Evolutionary conservation across 2,113 vertebrate genomes (phyloP).

Genomic region (Takifugu bimaculatus): DNA sequence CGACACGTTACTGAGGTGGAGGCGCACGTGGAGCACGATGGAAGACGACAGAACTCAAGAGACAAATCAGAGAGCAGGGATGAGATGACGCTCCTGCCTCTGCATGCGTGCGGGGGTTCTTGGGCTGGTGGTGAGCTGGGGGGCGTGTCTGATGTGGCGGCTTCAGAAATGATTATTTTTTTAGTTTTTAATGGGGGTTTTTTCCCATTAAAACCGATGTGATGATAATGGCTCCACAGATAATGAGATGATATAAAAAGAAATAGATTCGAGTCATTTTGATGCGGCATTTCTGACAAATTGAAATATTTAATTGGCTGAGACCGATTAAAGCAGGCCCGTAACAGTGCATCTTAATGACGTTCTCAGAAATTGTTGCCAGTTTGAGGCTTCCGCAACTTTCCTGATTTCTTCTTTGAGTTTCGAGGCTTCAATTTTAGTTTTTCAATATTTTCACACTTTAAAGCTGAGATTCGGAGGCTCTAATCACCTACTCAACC

Average conservation of each 20-base stretch:
- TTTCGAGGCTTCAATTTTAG: not conserved
- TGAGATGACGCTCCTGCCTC: conserved; percentile 32
- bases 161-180: not conserved
- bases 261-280: conserved; percentile 21
- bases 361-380: too few relatives aligned
- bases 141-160: conserved; percentile 5
- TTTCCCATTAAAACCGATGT: conserved; percentile 8
- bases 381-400: too few relatives aligned
- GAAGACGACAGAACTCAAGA: not conserved
- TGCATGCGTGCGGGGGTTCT: conserved; percentile 26
- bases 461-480: not conserved
- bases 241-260: conserved; percentile 19
- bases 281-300: not conserved
- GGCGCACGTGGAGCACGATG: conserved; percentile 42
- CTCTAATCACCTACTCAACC: conserved; percentile 28
- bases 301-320: conserved; percentile 16
- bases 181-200: too few relatives aligned
- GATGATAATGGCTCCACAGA: conserved; percentile 10
- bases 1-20: conserved; percentile 25
- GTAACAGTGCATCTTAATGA: too few relatives aligned
- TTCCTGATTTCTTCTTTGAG: too few relatives aligned
- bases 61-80: conserved; percentile 36
- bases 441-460: not conserved
- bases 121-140: not conserved
- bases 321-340: conserved; percentile 15